phyloP scores from a whole-genome alignment of 2,113 vertebrate genomes.

The Dunckerocampus dactyliophorus region DNA sequence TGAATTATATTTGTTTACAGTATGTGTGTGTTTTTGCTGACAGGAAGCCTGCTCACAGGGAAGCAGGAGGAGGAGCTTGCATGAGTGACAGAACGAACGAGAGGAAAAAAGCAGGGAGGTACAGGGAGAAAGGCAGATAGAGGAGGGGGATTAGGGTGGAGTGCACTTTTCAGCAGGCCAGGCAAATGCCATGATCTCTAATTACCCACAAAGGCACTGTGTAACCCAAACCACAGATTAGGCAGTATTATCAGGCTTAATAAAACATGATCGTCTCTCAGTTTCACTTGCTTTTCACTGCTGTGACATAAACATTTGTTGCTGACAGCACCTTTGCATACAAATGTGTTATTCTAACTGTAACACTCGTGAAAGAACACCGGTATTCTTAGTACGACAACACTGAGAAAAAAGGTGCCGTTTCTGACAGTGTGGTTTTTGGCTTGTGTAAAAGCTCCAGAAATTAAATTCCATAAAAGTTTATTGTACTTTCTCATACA shows the following conservation, averaged over 20 bases:
- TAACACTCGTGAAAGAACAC: conserved; percentile 2
- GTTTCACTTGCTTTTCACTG: conserved; percentile 55
- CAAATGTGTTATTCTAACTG: conserved; percentile 15
- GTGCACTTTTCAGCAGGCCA: conserved; percentile 61
- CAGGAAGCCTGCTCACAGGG: conserved; percentile 35
- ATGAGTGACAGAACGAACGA: conserved; percentile 23
- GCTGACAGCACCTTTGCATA: conserved; percentile 2
- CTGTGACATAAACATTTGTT: conserved; percentile 49
- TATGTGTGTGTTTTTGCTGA: conserved; percentile 21
- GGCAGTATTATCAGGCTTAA: conserved; percentile 66
- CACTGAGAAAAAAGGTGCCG: not conserved
- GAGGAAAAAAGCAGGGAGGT: conserved; percentile 37
- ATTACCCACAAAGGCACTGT: conserved; percentile 71
- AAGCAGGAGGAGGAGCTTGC: conserved; percentile 13
- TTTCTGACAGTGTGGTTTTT: not conserved
- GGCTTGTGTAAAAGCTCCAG: not conserved
- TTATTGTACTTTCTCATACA: not conserved
- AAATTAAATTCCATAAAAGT: not conserved
- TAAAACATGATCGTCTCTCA: conserved; percentile 69
- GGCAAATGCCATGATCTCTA: conserved; percentile 66
- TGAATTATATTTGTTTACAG: conserved; percentile 50
- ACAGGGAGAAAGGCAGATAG: conserved; percentile 47
- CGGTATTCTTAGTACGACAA: not conserved
- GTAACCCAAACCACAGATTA: conserved; percentile 69
- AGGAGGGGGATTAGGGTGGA: conserved; percentile 63